phyloP scores from a whole-genome alignment of 2,113 vertebrate genomes.

The Colossoma macropomum region DNA sequence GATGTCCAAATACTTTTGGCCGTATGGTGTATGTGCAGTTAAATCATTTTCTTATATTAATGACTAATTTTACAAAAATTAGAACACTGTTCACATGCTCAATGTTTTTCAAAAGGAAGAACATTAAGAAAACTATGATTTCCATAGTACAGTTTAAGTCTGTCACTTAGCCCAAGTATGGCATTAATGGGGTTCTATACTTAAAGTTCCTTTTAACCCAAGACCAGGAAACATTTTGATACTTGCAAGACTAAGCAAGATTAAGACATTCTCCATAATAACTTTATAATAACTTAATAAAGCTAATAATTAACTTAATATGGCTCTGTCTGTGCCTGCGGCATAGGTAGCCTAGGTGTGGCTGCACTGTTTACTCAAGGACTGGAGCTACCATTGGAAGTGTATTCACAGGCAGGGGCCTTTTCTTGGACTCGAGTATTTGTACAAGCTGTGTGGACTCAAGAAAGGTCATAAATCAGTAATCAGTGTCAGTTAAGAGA shows the following conservation, averaged over 20 bases:
- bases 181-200: background rate
- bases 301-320: background rate
- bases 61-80: too few species aligned
- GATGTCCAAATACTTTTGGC: too few species aligned
- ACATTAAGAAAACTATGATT: too few species aligned
- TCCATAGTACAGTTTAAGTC: too few species aligned
- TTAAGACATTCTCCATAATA: background rate
- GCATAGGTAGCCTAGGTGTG: conserved; percentile 31
- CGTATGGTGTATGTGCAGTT: too few species aligned
- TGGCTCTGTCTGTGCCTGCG: background rate
- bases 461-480: conserved; percentile 25
- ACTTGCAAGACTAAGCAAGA: background rate
- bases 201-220: background rate
- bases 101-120: too few species aligned
- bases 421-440: background rate
- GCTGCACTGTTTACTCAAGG: conserved; percentile 40
- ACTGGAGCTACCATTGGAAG: conserved; percentile 7
- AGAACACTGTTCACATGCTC: too few species aligned
- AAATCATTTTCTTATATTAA: too few species aligned
- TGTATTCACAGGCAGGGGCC: background rate
- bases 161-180: too few species aligned
- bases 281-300: background rate
- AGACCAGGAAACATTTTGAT: background rate
- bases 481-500: background rate
- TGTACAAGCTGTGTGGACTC: background rate